Conservation (phyloP, 2,113 vertebrate species). For the Tragelaphus scriptus region DNA sequence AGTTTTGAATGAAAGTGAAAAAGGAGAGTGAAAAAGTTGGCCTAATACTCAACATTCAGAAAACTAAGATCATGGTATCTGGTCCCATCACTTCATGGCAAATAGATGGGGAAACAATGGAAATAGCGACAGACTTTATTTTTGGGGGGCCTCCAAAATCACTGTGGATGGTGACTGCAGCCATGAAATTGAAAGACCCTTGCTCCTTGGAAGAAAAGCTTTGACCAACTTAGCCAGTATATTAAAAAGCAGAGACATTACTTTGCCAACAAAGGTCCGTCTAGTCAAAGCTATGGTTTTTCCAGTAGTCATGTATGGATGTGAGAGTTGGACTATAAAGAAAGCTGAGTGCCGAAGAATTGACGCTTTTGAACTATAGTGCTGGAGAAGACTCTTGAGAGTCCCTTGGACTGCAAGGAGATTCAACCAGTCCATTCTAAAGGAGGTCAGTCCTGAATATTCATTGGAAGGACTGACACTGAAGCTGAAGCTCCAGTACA, state of each 20-base stretch:
- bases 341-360: not conserved
- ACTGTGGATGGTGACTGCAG: not conserved
- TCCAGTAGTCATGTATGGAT: not conserved
- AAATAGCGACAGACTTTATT: not conserved
- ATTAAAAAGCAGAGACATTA: not conserved
- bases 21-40: not conserved
- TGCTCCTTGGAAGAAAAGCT: not conserved
- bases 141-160: not conserved
- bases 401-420: not conserved
- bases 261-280: not conserved
- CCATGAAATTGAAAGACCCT: not conserved
- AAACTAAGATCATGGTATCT: not conserved
- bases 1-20: not conserved
- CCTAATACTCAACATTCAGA: not conserved
- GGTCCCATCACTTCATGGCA: not conserved
- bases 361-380: not conserved
- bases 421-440: not conserved
- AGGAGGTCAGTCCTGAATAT: not conserved
- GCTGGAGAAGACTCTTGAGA: not conserved
- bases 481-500: not conserved
- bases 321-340: not conserved
- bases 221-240: not conserved
- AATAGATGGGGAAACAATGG: not conserved
- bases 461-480: not conserved
- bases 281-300: not conserved